These are phyloP conservation scores for Petromus typicus DNA, from an alignment of 2,113 vertebrate species.

Conservation along the genomic window DNA sequence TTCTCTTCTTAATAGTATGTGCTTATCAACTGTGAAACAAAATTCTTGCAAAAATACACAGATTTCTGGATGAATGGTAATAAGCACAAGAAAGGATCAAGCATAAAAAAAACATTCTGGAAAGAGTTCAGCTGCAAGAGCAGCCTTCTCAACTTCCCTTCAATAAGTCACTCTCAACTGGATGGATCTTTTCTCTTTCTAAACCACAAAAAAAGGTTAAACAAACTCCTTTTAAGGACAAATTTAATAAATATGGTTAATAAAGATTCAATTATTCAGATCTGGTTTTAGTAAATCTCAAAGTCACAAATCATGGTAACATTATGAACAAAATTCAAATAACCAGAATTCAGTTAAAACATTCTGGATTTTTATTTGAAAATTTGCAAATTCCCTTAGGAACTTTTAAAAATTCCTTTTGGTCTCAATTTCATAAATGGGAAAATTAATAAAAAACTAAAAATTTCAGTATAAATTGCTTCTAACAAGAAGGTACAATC, in stretches of 20 bases:
- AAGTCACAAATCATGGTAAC: not conserved
- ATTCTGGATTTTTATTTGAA: slow-evolving; percentile 38
- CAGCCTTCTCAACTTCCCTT: not conserved
- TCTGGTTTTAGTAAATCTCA: slow-evolving; percentile 8
- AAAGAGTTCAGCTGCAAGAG: not conserved
- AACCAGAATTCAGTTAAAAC: not conserved
- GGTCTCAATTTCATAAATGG: slow-evolving; percentile 33
- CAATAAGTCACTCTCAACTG: not conserved
- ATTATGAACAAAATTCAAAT: slow-evolving; percentile 11
- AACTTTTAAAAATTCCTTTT: slow-evolving; percentile 28
- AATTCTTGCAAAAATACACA: slow-evolving; percentile 8
- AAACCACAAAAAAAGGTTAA: slow-evolving; percentile 18
- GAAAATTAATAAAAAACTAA: not conserved
- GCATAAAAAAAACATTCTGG: slow-evolving; percentile 13
- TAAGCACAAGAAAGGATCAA: not conserved
- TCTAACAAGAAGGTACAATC: not conserved
- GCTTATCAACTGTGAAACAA: not conserved
- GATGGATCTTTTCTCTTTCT: not conserved
- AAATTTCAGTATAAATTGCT: not conserved
- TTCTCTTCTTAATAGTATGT: slow-evolving; percentile 35
- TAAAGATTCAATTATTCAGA: slow-evolving; percentile 18
- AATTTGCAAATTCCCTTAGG: slow-evolving; percentile 7
- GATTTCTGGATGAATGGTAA: not conserved
- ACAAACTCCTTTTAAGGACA: slow-evolving; percentile 24
- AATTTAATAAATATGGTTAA: not conserved